phyloP scores from a whole-genome alignment of 2,888 invertebrate species.

The Liopterus haemorrhoidalis region DNA sequence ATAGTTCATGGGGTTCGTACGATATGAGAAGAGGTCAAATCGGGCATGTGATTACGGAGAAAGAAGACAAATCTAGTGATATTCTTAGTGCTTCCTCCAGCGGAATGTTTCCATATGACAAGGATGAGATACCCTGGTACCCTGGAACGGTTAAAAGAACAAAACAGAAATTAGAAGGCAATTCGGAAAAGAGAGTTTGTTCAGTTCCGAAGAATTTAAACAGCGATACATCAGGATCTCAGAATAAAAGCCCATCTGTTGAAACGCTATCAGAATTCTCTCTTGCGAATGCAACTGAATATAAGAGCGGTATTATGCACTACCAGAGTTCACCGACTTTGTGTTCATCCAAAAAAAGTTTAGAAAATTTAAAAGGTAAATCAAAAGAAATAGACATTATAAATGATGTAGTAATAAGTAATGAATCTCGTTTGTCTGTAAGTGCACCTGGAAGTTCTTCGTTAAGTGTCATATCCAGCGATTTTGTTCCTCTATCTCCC shows the following conservation, averaged over 20 bases:
- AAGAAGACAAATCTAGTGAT: constrained; percentile 36
- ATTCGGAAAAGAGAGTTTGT: constrained; percentile 36
- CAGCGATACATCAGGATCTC: constrained; percentile 16
- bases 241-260: constrained; percentile 42
- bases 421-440: constrained; percentile 51
- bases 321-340: constrained; percentile 34
- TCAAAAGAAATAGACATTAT: constrained; percentile 51
- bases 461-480: constrained; percentile 40
- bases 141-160: constrained; percentile 66
- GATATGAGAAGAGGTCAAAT: constrained; percentile 51
- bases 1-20: constrained; percentile 68
- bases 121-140: constrained; percentile 60
- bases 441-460: constrained; percentile 59
- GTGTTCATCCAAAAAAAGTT: constrained; percentile 30
- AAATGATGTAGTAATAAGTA: constrained; percentile 35
- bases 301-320: constrained; percentile 40
- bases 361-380: constrained; percentile 11
- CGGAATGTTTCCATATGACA: constrained; percentile 53
- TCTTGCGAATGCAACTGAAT: constrained; percentile 24
- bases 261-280: constrained; percentile 38
- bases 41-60: constrained; percentile 40
- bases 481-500: constrained; percentile 38
- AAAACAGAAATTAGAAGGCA: constrained; percentile 62
- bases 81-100: constrained; percentile 40
- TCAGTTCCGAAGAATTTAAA: constrained; percentile 14